Conservation (phyloP, 2,888 invertebrate genomes). For the Pyrrhia umbra region DNA sequence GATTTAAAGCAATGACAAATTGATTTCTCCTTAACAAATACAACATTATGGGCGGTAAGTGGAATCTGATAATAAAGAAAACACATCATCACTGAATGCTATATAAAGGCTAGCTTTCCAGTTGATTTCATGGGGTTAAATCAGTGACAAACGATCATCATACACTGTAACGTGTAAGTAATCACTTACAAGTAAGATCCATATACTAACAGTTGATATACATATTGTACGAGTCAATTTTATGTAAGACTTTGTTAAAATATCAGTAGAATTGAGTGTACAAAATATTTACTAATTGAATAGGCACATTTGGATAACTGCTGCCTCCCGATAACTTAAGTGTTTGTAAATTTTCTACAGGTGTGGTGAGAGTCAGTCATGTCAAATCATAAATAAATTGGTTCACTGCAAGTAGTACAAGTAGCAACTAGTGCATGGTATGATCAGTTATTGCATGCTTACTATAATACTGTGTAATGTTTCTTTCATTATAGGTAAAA, state of each 20-base stretch:
- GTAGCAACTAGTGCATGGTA: conserved; percentile 12
- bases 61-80: conserved; percentile 51
- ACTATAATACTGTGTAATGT: conserved; percentile 24
- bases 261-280: conserved; percentile 7
- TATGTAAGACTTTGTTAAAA: not conserved
- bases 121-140: conserved; percentile 46
- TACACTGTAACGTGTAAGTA: conserved; percentile 18
- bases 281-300: conserved; percentile 15
- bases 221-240: conserved; percentile 3
- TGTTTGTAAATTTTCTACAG: conserved; percentile 31
- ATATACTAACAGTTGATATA: conserved; percentile 6
- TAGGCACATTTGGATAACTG: conserved; percentile 15
- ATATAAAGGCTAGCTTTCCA: conserved; percentile 50
- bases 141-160: conserved; percentile 30
- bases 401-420: not conserved
- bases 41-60: conserved; percentile 84
- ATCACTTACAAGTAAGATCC: conserved; percentile 23
- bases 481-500: conserved; percentile 71
- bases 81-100: conserved; percentile 61
- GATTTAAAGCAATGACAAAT: conserved; percentile 73
- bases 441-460: conserved; percentile 29
- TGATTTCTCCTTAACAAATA: conserved; percentile 72
- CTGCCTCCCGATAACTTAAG: conserved; percentile 13
- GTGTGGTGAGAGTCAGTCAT: conserved; percentile 14
- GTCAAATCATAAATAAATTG: conserved; percentile 16